A percentile compares a stretch with the other conserved stretches of the same genome.
phyloP scores from a whole-genome alignment of 2,888 invertebrate species.

The Cataglyphis rosenhaueri region DNA sequence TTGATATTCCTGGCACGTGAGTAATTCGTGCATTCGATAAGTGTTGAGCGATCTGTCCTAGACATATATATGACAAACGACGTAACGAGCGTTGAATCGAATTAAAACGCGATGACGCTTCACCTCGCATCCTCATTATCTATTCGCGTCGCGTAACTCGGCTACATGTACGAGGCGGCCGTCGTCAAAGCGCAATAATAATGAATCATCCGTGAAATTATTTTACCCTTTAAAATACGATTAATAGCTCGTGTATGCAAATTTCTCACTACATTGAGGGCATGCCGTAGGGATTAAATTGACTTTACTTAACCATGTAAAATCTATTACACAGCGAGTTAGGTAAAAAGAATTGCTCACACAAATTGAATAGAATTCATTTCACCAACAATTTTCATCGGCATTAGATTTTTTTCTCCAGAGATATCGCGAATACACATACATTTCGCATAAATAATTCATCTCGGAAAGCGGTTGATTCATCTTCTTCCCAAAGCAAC shows the following conservation, averaged over 20 bases:
- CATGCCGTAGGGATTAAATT: constrained; percentile 27
- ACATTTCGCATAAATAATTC: not conserved
- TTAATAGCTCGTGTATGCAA: constrained; percentile 28
- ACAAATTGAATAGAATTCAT: constrained; percentile 7
- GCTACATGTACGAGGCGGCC: constrained; percentile 2
- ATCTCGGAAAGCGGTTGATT: not conserved
- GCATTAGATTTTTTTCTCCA: not conserved
- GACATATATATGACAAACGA: constrained; percentile 51
- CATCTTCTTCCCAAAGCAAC: not conserved
- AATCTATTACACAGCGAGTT: constrained; percentile 33
- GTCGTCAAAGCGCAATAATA: constrained; percentile 28
- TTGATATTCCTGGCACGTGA: constrained; percentile 63
- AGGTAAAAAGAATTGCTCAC: not conserved
- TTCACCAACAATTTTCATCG: constrained; percentile 16
- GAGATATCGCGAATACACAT: not conserved
- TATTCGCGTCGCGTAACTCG: constrained; percentile 29
- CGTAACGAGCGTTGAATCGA: constrained; percentile 57
- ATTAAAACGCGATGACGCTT: constrained; percentile 56
- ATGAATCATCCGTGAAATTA: constrained; percentile 45
- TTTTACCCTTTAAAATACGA: constrained; percentile 45
- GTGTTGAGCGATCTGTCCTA: constrained; percentile 49
- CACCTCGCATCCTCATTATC: constrained; percentile 20
- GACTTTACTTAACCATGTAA: constrained; percentile 39
- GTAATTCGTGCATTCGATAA: constrained; percentile 44
- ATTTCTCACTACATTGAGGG: constrained; percentile 31